Evolutionary conservation across 2,797 vertebrate genomes (phyloP).

Genomic region (Rhincodon typus): DNA sequence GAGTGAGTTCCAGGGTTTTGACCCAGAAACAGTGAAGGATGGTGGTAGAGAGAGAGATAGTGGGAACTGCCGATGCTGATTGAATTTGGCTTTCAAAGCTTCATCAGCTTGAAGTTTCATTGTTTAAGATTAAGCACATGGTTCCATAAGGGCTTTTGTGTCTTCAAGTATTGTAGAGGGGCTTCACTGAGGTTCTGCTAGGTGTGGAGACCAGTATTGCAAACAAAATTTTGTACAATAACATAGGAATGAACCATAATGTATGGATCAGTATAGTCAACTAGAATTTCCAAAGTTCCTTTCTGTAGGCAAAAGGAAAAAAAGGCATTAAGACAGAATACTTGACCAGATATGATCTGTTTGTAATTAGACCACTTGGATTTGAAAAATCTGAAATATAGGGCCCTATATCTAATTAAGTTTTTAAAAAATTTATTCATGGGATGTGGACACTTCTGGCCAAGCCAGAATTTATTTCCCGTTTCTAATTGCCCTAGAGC

Average conservation of each 20-base stretch:
- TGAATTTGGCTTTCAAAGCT: not conserved
- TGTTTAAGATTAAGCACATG: not conserved
- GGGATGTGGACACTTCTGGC: no score
- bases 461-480: no score
- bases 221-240: not conserved
- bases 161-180: not conserved
- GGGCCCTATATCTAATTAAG: not conserved
- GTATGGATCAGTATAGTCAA: not conserved
- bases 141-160: not conserved
- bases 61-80: no score
- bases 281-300: not conserved
- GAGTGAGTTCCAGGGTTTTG: no score
- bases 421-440: no score
- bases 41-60: no score
- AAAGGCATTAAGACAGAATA: not conserved
- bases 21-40: no score
- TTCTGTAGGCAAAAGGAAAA: not conserved
- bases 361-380: not conserved
- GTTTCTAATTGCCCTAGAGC: no score
- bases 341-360: not conserved
- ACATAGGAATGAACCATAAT: not conserved
- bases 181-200: not conserved
- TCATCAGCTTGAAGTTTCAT: not conserved
- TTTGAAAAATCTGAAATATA: not conserved
- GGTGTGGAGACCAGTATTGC: not conserved